Base-by-base conservation (phyloP, 2,797 vertebrate species). In the Spinibarbus caldwelli region DNA sequence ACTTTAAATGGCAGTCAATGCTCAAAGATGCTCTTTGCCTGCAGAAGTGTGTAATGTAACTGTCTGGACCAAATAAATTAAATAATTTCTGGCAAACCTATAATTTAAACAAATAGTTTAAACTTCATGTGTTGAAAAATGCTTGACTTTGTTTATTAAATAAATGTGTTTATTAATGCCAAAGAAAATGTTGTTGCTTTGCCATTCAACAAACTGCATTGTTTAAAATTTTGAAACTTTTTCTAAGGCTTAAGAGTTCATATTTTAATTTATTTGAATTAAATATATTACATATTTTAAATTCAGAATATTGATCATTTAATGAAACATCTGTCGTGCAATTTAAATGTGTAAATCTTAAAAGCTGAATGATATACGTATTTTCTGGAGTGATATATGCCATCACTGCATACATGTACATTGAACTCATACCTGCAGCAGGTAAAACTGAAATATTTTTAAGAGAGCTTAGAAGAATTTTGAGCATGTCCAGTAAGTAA, bases 381-480 rank as follows among this genome's bases (percentile, higher is more conserved):
- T 67, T 38, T 68, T 38, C 0, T 9, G 2, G 66, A n/a, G n/a
- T n/a, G n/a, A n/a, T 68, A 68, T 38, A 10, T 68, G 10, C 9
- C 19, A 5, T 68, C 19, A 34, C 64, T 19, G 8, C 64, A 67
- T 21, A 11, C 1, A 26, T 54, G 31, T 34, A 23, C 0, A 21
- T 52, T 15, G 21, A 26, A 59, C 21, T 29, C 12, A 72, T 29
- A 73, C 29, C 45, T 34, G 21, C 21, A 57, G 21, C 7, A 54
- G n/a, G 17, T 10, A 38, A 3, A 54, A 77, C 7, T 26, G 38
- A n/a, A 57, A 36, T 77, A 77, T 57, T 26, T 38, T 23, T 45
- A 14, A 73, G 14, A 49, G 15, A 47, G 34, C 5, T 34, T 80
- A 23, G 59, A 66, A 79, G 17, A 26, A 87, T 57, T 66, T 72